Evolutionary conservation across 2,797 vertebrate species (phyloP).

Genomic region (Peromyscus eremicus): DNA sequence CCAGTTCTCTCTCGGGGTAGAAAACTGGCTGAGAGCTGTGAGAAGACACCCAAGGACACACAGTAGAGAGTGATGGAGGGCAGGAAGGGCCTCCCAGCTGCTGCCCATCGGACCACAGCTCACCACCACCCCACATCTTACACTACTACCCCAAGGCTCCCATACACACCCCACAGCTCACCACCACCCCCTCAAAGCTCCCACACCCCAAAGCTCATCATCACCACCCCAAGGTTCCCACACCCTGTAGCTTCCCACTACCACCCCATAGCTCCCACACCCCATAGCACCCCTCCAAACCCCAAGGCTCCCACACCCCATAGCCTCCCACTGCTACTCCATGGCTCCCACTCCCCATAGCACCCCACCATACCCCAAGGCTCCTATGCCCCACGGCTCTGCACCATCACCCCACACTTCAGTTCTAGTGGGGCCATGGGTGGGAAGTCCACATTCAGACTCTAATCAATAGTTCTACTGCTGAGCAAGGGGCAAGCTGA

Average conservation of each 20-base stretch:
- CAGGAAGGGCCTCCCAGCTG: not conserved
- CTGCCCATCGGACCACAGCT: not conserved
- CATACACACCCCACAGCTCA: not conserved
- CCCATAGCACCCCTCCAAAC: not conserved
- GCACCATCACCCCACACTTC: not conserved
- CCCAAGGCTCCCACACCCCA: not conserved
- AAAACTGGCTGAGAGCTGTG: not conserved
- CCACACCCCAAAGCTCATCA: not conserved
- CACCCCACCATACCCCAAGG: not conserved
- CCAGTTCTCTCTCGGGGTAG: not conserved
- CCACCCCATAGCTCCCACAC: not conserved
- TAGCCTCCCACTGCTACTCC: not conserved
- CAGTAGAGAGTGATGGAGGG: accelerated
- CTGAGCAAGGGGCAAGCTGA: constrained; percentile 29
- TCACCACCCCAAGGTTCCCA: too few species aligned
- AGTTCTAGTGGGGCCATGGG: not conserved
- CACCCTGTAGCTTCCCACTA: not conserved
- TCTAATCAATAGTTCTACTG: constrained; percentile 43
- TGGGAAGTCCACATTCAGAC: not conserved
- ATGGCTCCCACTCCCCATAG: too few species aligned
- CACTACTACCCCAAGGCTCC: not conserved
- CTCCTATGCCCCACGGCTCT: not conserved
- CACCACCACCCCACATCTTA: not conserved
- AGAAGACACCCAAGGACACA: not conserved
- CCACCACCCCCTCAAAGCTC: not conserved